Conservation (phyloP, 2,797 vertebrate genomes). For the Myotis myotis region DNA sequence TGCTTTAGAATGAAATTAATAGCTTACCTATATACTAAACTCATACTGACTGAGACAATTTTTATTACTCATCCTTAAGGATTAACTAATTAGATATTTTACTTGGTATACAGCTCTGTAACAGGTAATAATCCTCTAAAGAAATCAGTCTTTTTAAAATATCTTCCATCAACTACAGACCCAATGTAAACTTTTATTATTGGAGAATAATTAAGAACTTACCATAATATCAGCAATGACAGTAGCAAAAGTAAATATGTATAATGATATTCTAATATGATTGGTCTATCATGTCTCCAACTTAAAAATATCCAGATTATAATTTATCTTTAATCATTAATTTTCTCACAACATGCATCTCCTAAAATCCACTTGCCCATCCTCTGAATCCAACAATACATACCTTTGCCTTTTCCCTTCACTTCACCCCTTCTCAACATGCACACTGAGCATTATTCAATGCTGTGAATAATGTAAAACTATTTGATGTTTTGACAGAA, state of each 20-base stretch:
- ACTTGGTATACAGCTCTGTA: neutral
- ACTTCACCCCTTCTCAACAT: constrained; percentile 27
- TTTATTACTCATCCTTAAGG: constrained; percentile 24
- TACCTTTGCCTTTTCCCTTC: neutral
- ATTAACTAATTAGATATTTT: constrained; percentile 39
- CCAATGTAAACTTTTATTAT: constrained; percentile 16
- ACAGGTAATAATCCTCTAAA: neutral
- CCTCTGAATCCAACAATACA: neutral
- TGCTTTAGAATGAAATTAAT: constrained; percentile 34
- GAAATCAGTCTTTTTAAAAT: constrained; percentile 23
- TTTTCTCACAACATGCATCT: neutral
- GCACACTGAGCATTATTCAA: neutral
- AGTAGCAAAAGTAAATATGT: constrained; percentile 55
- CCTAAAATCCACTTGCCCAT: neutral
- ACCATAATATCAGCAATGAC: constrained; percentile 35
- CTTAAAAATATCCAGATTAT: constrained; percentile 42
- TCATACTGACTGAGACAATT: neutral
- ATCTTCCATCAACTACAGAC: constrained; percentile 29
- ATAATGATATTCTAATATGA: neutral
- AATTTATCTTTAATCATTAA: constrained; percentile 42
- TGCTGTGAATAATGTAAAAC: constrained; percentile 7
- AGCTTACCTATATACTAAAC: constrained; percentile 23
- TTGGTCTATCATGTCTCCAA: neutral
- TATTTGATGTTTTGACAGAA: neutral
- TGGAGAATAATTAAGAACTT: constrained; percentile 55